A percentile compares a stretch with the other conserved stretches of the same genome.
Evolutionary conservation across 2,888 invertebrate species (phyloP).

Genomic region (Brenthis daphne): DNA sequence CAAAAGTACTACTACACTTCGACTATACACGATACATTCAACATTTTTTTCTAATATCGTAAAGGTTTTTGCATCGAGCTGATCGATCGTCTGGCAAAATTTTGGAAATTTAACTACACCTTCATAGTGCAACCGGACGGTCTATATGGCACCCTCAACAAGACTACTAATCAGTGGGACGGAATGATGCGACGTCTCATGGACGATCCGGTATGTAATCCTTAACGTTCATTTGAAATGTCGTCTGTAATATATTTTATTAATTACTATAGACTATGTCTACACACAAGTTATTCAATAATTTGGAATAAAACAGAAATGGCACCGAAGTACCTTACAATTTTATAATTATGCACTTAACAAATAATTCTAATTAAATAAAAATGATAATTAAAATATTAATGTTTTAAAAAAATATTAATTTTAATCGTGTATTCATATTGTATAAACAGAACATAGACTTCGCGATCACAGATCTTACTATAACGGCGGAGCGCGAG

Average conservation of each 20-base stretch:
- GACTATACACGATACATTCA: too few relatives aligned
- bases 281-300: too few relatives aligned
- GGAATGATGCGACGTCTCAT: constrained; percentile 88
- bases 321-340: too few relatives aligned
- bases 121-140: constrained; percentile 88
- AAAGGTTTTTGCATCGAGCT: constrained; percentile 95
- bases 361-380: too few relatives aligned
- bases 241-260: too few relatives aligned
- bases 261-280: too few relatives aligned
- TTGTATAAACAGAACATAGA: constrained; percentile 85
- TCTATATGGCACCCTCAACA: constrained; percentile 85
- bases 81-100: constrained; percentile 87
- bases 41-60: constrained; percentile 25
- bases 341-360: too few relatives aligned
- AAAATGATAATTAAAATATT: too few relatives aligned
- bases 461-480: constrained; percentile 95
- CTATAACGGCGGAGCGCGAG: constrained; percentile 94
- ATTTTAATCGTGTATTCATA: neutral
- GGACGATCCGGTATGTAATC: constrained; percentile 77
- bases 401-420: too few relatives aligned
- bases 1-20: too few relatives aligned
- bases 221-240: neutral
- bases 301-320: too few relatives aligned
- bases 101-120: constrained; percentile 91
- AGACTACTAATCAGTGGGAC: constrained; percentile 83